phyloP scores from a whole-genome alignment of 2,797 vertebrate genomes.

The Pachyuromys duprasi region DNA sequence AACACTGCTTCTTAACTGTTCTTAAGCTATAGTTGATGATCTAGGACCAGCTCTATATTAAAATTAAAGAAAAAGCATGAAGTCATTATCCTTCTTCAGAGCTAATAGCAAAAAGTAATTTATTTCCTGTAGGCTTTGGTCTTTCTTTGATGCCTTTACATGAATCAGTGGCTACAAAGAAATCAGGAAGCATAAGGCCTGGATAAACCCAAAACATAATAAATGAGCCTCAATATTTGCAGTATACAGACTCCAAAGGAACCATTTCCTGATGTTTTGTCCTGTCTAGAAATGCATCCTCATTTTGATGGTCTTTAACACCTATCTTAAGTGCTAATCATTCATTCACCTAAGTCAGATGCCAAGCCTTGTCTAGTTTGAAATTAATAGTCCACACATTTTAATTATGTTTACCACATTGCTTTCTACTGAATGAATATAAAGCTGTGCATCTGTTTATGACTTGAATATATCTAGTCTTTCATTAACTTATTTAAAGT shows the following conservation, averaged over 20 bases:
- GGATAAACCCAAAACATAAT: background rate
- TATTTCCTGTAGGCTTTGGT: background rate
- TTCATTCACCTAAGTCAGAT: background rate
- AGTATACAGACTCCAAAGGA: background rate
- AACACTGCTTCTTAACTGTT: background rate
- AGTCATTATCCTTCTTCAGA: slow-evolving; percentile 2
- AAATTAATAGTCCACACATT: background rate
- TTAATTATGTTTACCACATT: slow-evolving; percentile 16
- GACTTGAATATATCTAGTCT: background rate
- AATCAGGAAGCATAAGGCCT: background rate
- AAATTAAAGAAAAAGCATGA: background rate
- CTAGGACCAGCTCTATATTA: background rate
- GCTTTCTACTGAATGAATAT: slow-evolving; percentile 19
- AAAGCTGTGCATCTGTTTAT: slow-evolving; percentile 32
- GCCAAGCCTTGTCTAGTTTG: background rate
- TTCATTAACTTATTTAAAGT: slow-evolving; percentile 31
- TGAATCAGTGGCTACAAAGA: background rate
- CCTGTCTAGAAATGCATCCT: background rate
- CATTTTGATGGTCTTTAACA: background rate
- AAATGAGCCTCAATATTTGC: background rate
- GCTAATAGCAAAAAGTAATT: background rate
- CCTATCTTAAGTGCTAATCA: background rate
- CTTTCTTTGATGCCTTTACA: background rate
- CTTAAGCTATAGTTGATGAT: background rate
- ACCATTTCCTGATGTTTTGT: background rate